Percentiles rank a stretch among this genome's conserved stretches.
These are phyloP conservation scores for Drosophila paramelanica DNA, from an alignment of 2,888 invertebrate species.

Conservation along the genomic window DNA sequence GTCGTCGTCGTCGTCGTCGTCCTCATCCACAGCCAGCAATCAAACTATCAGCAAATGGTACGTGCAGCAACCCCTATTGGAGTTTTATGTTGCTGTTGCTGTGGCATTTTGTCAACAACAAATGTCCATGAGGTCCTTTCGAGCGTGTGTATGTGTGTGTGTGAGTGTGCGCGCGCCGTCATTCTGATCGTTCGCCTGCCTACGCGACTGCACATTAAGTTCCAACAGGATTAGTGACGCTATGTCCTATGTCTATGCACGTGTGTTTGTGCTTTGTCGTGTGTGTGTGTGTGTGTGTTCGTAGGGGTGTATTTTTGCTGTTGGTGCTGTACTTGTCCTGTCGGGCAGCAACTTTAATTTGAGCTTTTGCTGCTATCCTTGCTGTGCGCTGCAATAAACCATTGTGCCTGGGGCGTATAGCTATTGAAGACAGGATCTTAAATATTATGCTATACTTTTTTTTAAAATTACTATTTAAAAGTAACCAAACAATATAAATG, in stretches of 20 bases:
- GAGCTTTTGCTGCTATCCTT: conserved; percentile 19
- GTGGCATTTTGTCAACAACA: conserved; percentile 73
- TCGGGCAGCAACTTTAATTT: conserved; percentile 13
- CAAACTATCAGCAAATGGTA: conserved; percentile 62
- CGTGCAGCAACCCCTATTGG: conserved; percentile 66
- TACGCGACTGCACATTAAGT: conserved; percentile 51
- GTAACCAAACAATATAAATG: no score
- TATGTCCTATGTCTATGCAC: conserved; percentile 32
- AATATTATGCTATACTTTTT: background rate
- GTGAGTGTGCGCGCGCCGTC: conserved; percentile 44
- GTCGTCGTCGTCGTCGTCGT: background rate
- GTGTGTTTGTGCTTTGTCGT: background rate
- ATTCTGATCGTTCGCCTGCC: conserved; percentile 36
- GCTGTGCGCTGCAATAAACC: conserved; percentile 30
- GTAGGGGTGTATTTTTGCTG: conserved; percentile 1
- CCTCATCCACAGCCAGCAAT: conserved; percentile 32
- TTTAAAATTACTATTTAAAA: no score
- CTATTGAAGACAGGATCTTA: background rate
- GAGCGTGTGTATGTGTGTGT: conserved; percentile 39
- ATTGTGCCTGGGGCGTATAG: background rate
- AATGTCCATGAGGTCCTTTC: conserved; percentile 64
- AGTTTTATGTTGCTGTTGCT: conserved; percentile 48
- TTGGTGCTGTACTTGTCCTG: conserved; percentile 20
- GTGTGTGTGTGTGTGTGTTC: background rate
- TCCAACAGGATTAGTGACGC: conserved; percentile 67